Conservation (phyloP, 2,888 invertebrate genomes). For the Drosophila peninsularis region DNA sequence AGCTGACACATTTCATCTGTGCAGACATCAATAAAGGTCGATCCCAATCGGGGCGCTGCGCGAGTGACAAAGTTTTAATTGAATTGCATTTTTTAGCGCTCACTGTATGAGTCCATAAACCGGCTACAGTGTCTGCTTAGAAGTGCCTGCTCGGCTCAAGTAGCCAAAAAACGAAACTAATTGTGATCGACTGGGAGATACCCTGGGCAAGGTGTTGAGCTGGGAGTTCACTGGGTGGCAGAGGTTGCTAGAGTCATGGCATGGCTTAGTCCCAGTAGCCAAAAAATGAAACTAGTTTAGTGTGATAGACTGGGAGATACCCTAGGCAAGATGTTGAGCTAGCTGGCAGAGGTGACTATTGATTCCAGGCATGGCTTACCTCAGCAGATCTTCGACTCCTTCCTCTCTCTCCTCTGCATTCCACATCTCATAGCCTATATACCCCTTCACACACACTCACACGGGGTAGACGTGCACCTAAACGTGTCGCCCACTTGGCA, state of each 20-base stretch:
- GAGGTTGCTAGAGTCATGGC: too few relatives aligned
- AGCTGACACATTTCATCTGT: slow-evolving; percentile 51
- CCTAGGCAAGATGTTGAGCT: too few relatives aligned
- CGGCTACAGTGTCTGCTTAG: slow-evolving; percentile 41
- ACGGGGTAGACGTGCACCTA: background rate
- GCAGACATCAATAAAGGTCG: slow-evolving; percentile 52
- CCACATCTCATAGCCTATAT: background rate
- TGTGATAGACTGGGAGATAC: too few relatives aligned
- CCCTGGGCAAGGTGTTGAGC: background rate
- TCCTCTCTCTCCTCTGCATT: background rate
- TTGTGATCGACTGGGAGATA: background rate
- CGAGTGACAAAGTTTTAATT: slow-evolving; percentile 67
- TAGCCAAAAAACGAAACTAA: slow-evolving; percentile 22
- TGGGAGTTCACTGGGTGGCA: background rate
- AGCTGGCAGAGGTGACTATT: too few relatives aligned
- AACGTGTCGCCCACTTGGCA: slow-evolving; percentile 44
- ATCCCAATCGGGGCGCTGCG: slow-evolving; percentile 33
- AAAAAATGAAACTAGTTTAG: too few relatives aligned
- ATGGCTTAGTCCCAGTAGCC: too few relatives aligned
- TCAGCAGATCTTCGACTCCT: too few relatives aligned
- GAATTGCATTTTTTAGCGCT: slow-evolving; percentile 48
- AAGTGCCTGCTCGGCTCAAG: slow-evolving; percentile 17
- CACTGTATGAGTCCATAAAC: slow-evolving; percentile 42
- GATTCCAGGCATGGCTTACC: too few relatives aligned
- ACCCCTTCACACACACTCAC: background rate